Base-by-base conservation (phyloP, 2,113 vertebrate genomes). In the Upupa epops region DNA sequence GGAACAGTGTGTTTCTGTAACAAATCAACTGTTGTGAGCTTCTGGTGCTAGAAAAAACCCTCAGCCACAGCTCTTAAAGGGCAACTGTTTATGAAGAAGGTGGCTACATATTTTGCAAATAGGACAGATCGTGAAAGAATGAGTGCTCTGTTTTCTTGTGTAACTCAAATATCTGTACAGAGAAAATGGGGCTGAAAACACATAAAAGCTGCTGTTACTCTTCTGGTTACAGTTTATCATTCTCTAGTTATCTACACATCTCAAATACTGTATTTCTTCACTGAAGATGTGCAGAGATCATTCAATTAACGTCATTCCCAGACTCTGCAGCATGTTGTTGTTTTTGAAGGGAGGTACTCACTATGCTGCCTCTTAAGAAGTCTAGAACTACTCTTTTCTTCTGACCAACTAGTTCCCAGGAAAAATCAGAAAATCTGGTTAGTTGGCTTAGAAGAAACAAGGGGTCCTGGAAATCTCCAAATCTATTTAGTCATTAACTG, bases 11-110 rank as follows among this genome's bases (percentile, higher is more conserved):
- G 48, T 36, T 18, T 9, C 61, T 49, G 42, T 92, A 91, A 88
- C 46, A 89, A 92, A 92, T 37, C 54, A 68, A 82, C 29, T 92
- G 72, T 37, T 82, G 31, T 12, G 20, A 73, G 46, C 29, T 88
- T 80, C 48, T 56, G 8, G 29, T 5, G 12, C 60, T 71, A 40
- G 37, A 83, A 74, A 83, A 79, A 1, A 6, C 11, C 26, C n/a
- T 70, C 60, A 56, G 88, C 48, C 46, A 52, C 48, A 88, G 65
- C 64, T 71, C 79, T 90, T 72, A 86, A 91, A 94, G 82, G 56
- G 48, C 79, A 90, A 90, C 69, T 70, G 52, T 89, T 91, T 58
- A 64, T 0, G 5, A 89, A 77, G n/a, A 88, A 56, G 83, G 91
- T 71, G 72, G 18, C 52, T 56, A 76, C n/a, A 55, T 21, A 34